Evolutionary conservation across 2,113 vertebrate genomes (phyloP).

Genomic region (Sylvia atricapilla): DNA sequence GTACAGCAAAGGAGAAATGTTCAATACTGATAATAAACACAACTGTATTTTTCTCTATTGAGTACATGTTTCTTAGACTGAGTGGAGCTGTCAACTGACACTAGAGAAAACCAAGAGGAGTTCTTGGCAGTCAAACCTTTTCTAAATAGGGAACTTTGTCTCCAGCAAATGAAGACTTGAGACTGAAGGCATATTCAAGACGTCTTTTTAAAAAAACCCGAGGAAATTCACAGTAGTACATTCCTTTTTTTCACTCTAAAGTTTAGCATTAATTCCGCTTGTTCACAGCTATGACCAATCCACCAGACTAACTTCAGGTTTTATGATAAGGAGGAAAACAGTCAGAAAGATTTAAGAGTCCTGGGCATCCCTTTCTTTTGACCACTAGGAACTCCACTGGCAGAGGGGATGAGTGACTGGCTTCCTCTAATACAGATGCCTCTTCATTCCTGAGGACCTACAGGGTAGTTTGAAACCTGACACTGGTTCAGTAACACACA

Average conservation of each 20-base stretch:
- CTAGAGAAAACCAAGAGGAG: background rate
- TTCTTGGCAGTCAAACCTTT: background rate
- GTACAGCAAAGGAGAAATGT: background rate
- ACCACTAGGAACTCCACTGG: background rate
- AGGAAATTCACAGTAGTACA: background rate
- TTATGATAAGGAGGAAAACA: background rate
- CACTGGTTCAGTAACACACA: background rate
- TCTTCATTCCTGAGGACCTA: slow-evolving; percentile 50
- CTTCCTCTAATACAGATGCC: slow-evolving; percentile 10
- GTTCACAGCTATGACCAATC: background rate
- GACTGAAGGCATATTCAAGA: background rate
- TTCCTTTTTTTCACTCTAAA: background rate
- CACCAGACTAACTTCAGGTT: background rate
- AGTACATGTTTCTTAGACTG: background rate
- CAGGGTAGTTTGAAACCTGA: slow-evolving; percentile 39
- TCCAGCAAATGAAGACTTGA: background rate
- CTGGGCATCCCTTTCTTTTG: background rate
- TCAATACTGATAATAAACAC: background rate
- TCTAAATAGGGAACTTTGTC: background rate
- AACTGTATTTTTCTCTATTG: background rate
- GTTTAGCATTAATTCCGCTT: background rate
- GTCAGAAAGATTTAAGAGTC: background rate
- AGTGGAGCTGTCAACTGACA: background rate
- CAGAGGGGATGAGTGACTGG: background rate
- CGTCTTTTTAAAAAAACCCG: background rate